phyloP scores from a whole-genome alignment of 1,140 invertebrate genomes.

The Neotoxoptera formosana region DNA sequence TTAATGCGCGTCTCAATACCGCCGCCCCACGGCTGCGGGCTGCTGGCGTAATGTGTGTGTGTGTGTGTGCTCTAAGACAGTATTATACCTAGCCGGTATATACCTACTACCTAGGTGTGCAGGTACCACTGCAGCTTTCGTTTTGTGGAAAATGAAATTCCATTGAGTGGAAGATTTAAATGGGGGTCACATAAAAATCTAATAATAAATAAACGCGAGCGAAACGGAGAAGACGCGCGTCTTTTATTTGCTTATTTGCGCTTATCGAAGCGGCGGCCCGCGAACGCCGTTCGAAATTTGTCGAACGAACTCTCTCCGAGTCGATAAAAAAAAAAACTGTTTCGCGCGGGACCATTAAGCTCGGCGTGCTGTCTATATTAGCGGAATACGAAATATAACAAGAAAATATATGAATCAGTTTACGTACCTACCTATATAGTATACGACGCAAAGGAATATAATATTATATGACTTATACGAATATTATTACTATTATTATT shows the following conservation, averaged over 20 bases:
- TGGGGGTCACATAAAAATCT: background rate
- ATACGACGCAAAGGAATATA: background rate
- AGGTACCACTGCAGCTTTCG: no score
- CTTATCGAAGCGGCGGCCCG: background rate
- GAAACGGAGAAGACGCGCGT: no score
- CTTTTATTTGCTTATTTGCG: background rate
- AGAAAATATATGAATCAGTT: background rate
- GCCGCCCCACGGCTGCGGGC: no score
- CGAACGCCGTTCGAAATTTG: background rate
- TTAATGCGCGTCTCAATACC: background rate
- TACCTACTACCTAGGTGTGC: no score
- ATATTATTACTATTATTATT: conserved; percentile 6
- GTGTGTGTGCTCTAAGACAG: background rate
- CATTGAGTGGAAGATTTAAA: background rate
- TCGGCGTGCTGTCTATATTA: background rate
- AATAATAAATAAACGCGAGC: background rate
- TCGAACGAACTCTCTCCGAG: background rate
- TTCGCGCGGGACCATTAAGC: background rate
- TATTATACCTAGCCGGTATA: background rate
- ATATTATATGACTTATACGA: no score
- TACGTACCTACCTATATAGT: no score
- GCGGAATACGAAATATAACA: background rate
- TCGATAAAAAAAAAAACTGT: background rate
- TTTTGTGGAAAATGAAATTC: background rate
- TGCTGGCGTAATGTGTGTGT: background rate